Base-by-base conservation (phyloP, 2,113 vertebrate species). In the Microtus montanus region DNA sequence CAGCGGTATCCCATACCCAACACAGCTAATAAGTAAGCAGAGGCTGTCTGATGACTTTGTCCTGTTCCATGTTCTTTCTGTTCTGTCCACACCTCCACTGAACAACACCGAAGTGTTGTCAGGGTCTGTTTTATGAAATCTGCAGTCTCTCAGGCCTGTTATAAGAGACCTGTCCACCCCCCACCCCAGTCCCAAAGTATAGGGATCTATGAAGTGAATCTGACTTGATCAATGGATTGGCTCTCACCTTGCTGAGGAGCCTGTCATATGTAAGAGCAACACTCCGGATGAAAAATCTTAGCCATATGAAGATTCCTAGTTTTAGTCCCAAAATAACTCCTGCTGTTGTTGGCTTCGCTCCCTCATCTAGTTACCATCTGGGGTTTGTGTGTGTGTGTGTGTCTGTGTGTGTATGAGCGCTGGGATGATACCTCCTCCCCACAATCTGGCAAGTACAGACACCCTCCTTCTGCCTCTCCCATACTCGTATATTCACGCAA, bases 291-390 rank as follows among this genome's bases (percentile, higher is more conserved):
- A 88, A 96, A 96, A 95, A 96, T 95, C 80, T 54, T 20, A 84
- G 90, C 96, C 96, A 96, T 96, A 92, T 94, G 96, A 58, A 96
- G 94, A 93, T 93, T 94, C 82, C 87, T 61, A 88, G 90, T 95
- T 97, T 96, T 75, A 93, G 87, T 98, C 97, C 96, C 93, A 92
- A 95, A 98, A 97, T 97, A 98, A 96, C 97, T 96, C 80, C 71
- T 96, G 97, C 96, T 96, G 96, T 95, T 94, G 95, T 85, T 97
- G 97, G 96, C 94, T 96, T 52, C 77, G 58, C 83, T 85, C 80
- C 75, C 89, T 96, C 90, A 47, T 94, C 89, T 87, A 87, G 94
- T 71, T 93, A 61, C 97, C 97, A 97, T 97, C 96, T 97, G 97
- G 95, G 96, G 93, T 96, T 73, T 97, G 95, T 96, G 90, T 86